Conservation (phyloP, 2,797 vertebrate species). For the Coilia nasus region DNA sequence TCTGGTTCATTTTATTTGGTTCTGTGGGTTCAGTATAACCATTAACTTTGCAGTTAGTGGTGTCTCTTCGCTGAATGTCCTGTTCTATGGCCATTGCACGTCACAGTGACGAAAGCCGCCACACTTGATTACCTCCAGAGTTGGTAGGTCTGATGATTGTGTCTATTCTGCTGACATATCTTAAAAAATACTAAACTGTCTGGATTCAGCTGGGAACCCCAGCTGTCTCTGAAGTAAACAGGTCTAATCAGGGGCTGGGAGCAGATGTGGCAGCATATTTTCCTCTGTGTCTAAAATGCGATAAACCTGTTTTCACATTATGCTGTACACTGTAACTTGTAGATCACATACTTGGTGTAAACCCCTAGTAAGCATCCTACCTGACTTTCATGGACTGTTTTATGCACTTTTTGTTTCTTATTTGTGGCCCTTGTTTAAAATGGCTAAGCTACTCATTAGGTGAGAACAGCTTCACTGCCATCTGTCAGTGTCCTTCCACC, state of each 20-base stretch:
- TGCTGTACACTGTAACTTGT: not conserved
- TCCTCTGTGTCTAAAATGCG: not conserved
- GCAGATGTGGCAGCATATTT: not conserved
- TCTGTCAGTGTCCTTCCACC: not conserved
- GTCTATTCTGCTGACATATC: not conserved
- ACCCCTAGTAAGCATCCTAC: not conserved
- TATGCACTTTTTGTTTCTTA: no score
- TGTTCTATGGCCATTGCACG: not conserved
- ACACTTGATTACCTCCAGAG: not conserved
- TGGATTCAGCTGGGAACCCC: not conserved
- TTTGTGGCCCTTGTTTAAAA: not conserved
- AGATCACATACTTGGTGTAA: not conserved
- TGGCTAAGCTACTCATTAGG: not conserved
- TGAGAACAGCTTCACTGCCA: not conserved
- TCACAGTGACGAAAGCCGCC: conserved; percentile 5
- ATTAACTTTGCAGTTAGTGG: conserved; percentile 16
- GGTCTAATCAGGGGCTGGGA: conserved; percentile 7
- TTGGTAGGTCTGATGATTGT: not conserved
- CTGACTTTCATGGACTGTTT: not conserved
- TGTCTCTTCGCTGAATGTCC: not conserved
- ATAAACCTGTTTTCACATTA: not conserved
- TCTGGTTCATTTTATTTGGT: not conserved
- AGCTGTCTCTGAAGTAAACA: not conserved
- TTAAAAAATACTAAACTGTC: conserved; percentile 9
- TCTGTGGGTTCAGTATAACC: not conserved